These are phyloP conservation scores for Sipha flava DNA, from an alignment of 1,140 invertebrate species.

Conservation along the genomic window DNA sequence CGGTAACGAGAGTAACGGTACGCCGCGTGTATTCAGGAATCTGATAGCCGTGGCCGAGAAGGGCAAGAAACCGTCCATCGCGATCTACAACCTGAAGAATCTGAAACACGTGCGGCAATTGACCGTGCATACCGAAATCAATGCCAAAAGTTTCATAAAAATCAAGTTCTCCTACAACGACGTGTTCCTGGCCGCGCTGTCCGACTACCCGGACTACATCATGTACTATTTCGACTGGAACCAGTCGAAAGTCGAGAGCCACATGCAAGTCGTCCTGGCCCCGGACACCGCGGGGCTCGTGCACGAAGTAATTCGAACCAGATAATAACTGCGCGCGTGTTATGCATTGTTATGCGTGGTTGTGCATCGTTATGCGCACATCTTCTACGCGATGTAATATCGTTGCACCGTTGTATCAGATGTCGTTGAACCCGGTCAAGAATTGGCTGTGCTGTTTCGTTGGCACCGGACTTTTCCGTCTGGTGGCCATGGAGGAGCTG, in stretches of 20 bases:
- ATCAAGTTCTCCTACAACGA: constrained; percentile 69
- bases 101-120: constrained; percentile 54
- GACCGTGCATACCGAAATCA: constrained; percentile 49
- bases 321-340: too few species aligned
- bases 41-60: constrained; percentile 48
- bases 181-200: constrained; percentile 66
- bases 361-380: too few species aligned
- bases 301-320: constrained; percentile 42
- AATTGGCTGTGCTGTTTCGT: constrained; percentile 63
- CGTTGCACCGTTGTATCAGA: too few species aligned
- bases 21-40: too few species aligned
- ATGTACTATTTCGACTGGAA: constrained; percentile 76
- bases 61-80: constrained; percentile 50
- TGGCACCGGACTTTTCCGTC: constrained; percentile 62
- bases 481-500: constrained; percentile 66
- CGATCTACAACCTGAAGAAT: constrained; percentile 55
- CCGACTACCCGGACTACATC: constrained; percentile 68
- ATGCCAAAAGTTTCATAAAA: constrained; percentile 54
- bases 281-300: constrained; percentile 49
- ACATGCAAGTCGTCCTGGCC: constrained; percentile 56
- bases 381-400: too few species aligned
- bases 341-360: too few species aligned
- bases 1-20: too few species aligned
- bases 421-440: constrained; percentile 66
- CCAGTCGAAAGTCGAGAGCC: constrained; percentile 68